These are phyloP conservation scores for Triops cancriformis DNA, from an alignment of 1,140 invertebrate species.

Conservation along the genomic window DNA sequence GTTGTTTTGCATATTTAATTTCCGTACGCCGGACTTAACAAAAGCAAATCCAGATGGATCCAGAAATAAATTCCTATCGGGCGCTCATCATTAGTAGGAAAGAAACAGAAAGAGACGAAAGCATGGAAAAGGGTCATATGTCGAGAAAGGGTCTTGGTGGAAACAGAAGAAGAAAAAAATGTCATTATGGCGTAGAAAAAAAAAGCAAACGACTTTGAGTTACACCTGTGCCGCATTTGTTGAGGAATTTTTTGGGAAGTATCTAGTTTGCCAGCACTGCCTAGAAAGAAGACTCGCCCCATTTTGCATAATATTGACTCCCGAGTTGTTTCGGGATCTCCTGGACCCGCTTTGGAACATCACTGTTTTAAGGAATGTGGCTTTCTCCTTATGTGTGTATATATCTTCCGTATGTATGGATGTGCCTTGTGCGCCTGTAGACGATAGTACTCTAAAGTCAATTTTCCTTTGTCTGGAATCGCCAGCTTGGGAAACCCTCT, in stretches of 20 bases:
- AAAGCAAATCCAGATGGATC: too few relatives aligned
- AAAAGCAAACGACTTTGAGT: neutral
- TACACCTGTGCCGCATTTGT: neutral
- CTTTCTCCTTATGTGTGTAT: neutral
- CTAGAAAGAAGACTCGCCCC: neutral
- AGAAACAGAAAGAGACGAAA: neutral
- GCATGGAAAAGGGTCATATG: neutral
- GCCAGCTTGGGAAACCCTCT: neutral
- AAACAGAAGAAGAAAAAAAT: neutral
- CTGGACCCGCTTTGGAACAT: neutral
- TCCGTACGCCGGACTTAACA: too few relatives aligned
- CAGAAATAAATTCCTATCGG: too few relatives aligned
- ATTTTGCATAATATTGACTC: neutral
- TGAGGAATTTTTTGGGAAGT: neutral
- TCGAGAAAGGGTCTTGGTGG: neutral
- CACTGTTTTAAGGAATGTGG: neutral
- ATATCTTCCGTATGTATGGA: neutral
- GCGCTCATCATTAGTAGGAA: neutral
- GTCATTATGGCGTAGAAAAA: neutral
- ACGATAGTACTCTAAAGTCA: neutral
- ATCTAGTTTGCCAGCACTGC: too few relatives aligned
- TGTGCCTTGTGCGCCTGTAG: neutral
- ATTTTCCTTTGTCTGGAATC: neutral
- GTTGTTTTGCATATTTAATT: too few relatives aligned
- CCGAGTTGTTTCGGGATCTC: neutral